phyloP scores from a whole-genome alignment of 30 jellyfish, hydroid and myxozoan genomes.

The Hydractinia echinata region DNA sequence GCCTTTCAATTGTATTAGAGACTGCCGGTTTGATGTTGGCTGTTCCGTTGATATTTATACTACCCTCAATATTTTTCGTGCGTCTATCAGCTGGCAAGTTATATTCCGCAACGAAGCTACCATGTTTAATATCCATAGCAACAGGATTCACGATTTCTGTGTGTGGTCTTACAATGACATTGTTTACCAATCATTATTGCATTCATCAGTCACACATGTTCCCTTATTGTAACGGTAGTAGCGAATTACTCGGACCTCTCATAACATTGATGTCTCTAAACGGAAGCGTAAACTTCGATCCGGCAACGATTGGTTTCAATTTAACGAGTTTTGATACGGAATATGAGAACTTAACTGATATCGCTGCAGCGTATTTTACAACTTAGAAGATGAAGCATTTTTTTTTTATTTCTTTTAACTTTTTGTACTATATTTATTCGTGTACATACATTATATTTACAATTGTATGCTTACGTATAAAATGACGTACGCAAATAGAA shows the following conservation, averaged over 20 bases:
- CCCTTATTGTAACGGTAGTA: conserved; percentile 89
- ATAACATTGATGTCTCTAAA: conserved; percentile 74
- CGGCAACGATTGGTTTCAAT: conserved; percentile 14
- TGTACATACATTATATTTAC: too few relatives aligned
- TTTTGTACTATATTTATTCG: too few relatives aligned
- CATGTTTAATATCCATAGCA: conserved; percentile 59
- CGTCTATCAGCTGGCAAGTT: conserved; percentile 48
- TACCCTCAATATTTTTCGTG: conserved; percentile 65
- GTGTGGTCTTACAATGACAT: conserved; percentile 53
- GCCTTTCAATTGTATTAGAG: conserved; percentile 65
- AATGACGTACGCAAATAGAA: too few relatives aligned
- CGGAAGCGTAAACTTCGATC: conserved; percentile 28
- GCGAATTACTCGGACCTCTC: conserved; percentile 90
- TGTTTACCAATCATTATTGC: conserved; percentile 62
- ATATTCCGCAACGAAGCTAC: conserved; percentile 49
- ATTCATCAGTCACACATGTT: conserved; percentile 56
- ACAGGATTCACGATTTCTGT: conserved; percentile 45
- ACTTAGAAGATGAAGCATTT: background rate
- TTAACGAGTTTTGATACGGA: conserved; percentile 36
- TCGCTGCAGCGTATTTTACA: conserved; percentile 75
- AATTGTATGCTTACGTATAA: too few relatives aligned
- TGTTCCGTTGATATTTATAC: conserved; percentile 54
- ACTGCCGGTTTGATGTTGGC: conserved; percentile 73
- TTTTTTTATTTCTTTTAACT: too few relatives aligned
- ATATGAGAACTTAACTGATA: conserved; percentile 61